phyloP scores from a whole-genome alignment of 53 echinoderm and acorn worm species.

The Apostichopus leukothele region DNA sequence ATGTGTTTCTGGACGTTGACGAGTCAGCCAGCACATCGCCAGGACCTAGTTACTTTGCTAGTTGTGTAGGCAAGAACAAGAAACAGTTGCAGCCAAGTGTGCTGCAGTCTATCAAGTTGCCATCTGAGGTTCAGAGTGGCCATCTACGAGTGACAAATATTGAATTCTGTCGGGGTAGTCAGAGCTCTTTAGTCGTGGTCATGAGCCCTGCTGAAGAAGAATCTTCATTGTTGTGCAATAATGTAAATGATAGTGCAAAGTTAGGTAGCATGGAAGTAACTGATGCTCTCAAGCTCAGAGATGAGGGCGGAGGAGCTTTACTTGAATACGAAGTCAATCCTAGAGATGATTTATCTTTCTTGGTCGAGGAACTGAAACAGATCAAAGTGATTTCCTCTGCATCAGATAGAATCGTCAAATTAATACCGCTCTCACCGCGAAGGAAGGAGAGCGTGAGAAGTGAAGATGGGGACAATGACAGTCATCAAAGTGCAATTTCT shows the following conservation, averaged over 20 bases:
- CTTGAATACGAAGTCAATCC: conserved; percentile 1
- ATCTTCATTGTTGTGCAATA: conserved; percentile 34
- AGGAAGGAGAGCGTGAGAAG: conserved; percentile 40
- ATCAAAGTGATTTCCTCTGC: conserved; percentile 39
- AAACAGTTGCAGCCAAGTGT: conserved; percentile 15
- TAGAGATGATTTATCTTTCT: conserved; percentile 16
- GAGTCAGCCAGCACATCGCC: conserved; percentile 30
- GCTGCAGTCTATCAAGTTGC: conserved; percentile 11
- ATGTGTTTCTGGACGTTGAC: conserved; percentile 35
- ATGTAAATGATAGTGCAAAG: conserved; percentile 9
- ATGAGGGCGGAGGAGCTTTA: conserved; percentile 13
- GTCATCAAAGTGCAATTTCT: conserved; percentile 43
- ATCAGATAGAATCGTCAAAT: background rate
- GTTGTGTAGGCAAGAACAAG: conserved; percentile 46
- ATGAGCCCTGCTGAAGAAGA: background rate
- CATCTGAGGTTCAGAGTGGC: conserved; percentile 13
- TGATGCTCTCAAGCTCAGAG: background rate
- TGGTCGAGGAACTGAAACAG: conserved; percentile 19
- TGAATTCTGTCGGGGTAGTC: conserved; percentile 6
- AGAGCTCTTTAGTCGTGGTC: conserved; percentile 12
- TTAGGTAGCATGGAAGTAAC: background rate
- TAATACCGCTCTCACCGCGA: conserved; percentile 21
- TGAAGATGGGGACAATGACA: conserved; percentile 13
- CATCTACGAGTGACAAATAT: conserved; percentile 22
- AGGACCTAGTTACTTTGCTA: conserved; percentile 41